These are phyloP conservation scores for Polymixis lichenea DNA, from an alignment of 2,888 invertebrate genomes.

Conservation along the genomic window DNA sequence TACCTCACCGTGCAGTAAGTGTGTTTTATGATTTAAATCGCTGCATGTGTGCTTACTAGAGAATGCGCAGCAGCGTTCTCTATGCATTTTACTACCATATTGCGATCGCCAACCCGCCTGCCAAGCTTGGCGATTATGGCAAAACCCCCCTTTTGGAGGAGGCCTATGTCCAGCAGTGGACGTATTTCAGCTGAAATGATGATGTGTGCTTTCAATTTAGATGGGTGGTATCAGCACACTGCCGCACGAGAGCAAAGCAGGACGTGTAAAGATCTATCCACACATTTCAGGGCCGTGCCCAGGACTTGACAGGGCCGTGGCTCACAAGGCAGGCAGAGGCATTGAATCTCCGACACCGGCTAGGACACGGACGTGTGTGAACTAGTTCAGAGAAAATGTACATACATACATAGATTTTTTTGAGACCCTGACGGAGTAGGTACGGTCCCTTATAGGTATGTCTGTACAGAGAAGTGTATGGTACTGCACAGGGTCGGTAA, in stretches of 20 bases:
- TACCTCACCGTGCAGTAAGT: background rate
- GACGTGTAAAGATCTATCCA: background rate
- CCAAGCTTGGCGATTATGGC: too few relatives aligned
- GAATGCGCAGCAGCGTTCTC: too few relatives aligned
- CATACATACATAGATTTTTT: too few relatives aligned
- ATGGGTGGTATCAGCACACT: background rate
- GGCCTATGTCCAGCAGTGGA: too few relatives aligned
- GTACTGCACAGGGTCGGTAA: background rate
- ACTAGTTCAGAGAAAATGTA: background rate
- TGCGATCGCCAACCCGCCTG: too few relatives aligned
- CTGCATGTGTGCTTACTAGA: background rate
- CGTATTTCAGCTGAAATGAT: too few relatives aligned
- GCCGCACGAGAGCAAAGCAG: background rate
- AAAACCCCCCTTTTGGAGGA: too few relatives aligned
- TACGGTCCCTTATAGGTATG: too few relatives aligned
- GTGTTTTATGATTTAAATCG: background rate
- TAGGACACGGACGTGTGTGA: background rate
- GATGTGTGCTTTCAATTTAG: background rate
- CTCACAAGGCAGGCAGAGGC: background rate
- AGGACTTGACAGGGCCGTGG: background rate
- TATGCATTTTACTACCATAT: too few relatives aligned
- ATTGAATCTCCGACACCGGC: background rate
- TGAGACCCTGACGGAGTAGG: too few relatives aligned
- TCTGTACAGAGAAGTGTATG: background rate
- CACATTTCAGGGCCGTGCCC: background rate